phyloP scores from a whole-genome alignment of 2,797 vertebrate genomes.

The Danio jaintianensis region DNA sequence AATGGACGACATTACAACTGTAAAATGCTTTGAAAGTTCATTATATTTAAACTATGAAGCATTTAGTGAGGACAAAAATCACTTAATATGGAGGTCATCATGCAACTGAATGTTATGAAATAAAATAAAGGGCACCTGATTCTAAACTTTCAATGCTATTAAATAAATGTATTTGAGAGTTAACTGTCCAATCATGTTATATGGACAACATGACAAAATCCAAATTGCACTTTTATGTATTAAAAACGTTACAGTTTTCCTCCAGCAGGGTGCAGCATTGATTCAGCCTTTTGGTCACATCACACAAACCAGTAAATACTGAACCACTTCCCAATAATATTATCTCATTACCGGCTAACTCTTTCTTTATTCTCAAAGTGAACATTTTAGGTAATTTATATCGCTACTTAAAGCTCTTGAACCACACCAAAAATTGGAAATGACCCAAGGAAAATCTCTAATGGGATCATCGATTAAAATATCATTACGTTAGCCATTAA shows the following conservation, averaged over 20 bases:
- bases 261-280: conserved; percentile 39
- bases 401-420: not conserved
- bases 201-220: not conserved
- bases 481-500: not conserved
- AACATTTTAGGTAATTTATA: not conserved
- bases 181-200: not conserved
- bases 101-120: not conserved
- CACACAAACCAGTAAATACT: not conserved
- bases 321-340: not conserved
- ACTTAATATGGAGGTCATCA: fast-evolving
- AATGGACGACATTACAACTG: too few relatives aligned
- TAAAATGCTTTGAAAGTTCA: too few relatives aligned
- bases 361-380: not conserved
- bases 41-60: too few relatives aligned
- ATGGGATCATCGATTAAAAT: conserved; percentile 9
- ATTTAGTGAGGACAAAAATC: not conserved
- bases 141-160: not conserved
- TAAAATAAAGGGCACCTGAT: not conserved
- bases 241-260: not conserved
- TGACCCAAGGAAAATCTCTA: not conserved
- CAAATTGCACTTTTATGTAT: not conserved
- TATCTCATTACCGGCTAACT: not conserved
- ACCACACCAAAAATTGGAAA: not conserved
- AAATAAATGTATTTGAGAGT: not conserved
- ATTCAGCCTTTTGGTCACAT: not conserved